These are phyloP conservation scores for Drosophila cognata DNA, from an alignment of 2,888 invertebrate genomes.

Conservation along the genomic window DNA sequence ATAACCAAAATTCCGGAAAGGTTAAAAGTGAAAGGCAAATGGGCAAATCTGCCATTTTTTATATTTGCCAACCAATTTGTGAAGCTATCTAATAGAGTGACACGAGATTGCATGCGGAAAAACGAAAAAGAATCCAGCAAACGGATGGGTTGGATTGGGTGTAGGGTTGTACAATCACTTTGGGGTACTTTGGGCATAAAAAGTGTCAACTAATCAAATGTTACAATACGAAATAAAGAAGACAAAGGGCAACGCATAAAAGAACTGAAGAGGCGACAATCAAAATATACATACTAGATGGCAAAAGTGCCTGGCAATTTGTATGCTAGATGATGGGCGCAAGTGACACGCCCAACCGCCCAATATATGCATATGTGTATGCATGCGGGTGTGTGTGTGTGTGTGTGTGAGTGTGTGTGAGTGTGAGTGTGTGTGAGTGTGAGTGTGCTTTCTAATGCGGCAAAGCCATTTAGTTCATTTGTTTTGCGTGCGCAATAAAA, in stretches of 20 bases:
- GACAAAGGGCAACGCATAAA: constrained; percentile 55
- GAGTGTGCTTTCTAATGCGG: constrained; percentile 54
- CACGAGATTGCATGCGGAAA: neutral
- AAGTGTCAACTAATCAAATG: constrained; percentile 80
- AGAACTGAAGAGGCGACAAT: constrained; percentile 49
- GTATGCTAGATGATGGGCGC: constrained; percentile 53
- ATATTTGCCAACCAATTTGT: constrained; percentile 54
- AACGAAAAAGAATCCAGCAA: no score
- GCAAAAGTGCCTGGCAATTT: constrained; percentile 70
- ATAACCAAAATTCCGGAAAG: constrained; percentile 7
- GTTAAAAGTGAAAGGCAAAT: constrained; percentile 11
- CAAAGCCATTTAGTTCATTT: constrained; percentile 80
- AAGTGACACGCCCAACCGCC: constrained; percentile 32
- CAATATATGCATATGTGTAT: constrained; percentile 10
- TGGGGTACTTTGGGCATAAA: constrained; percentile 40
- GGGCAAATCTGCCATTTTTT: constrained; percentile 36
- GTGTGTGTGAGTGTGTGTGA: constrained; percentile 7
- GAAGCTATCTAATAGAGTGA: constrained; percentile 29
- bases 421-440: neutral
- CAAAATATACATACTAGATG: constrained; percentile 52
- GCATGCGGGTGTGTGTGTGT: constrained; percentile 8
- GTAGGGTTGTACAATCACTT: constrained; percentile 34
- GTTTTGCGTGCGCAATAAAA: constrained; percentile 79
- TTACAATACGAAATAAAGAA: constrained; percentile 42
- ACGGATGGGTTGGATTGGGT: neutral